phyloP scores from a whole-genome alignment of 2,888 invertebrate genomes.

The Mesochorus sp. region DNA sequence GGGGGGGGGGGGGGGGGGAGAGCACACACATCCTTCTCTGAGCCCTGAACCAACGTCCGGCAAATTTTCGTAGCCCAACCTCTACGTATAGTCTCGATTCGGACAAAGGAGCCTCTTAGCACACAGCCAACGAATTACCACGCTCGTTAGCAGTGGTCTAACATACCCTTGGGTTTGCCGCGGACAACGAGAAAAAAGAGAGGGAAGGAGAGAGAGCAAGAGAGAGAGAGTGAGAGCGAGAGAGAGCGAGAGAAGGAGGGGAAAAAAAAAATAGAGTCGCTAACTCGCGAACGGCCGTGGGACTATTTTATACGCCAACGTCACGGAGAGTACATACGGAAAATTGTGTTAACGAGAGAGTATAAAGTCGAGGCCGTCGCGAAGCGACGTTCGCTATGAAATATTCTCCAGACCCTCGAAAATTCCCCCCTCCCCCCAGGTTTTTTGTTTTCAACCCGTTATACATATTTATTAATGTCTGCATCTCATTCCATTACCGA shows the following conservation, averaged over 20 bases:
- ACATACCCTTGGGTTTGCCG: conserved; percentile 60
- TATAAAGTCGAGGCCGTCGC: conserved; percentile 15
- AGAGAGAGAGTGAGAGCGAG: not conserved
- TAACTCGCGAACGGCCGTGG: conserved; percentile 51
- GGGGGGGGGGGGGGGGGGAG: not conserved
- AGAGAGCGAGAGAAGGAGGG: not conserved
- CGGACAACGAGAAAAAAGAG: too few relatives aligned
- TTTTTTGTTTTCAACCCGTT: conserved; percentile 10
- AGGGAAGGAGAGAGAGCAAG: too few relatives aligned
- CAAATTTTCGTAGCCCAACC: conserved; percentile 35
- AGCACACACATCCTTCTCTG: not conserved
- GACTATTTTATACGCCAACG: conserved; percentile 39
- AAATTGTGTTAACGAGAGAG: conserved; percentile 63
- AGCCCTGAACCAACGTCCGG: conserved; percentile 17
- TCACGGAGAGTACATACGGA: conserved; percentile 34
- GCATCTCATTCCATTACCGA: not conserved
- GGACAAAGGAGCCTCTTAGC: conserved; percentile 63
- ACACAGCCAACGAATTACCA: conserved; percentile 63
- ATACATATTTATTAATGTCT: conserved; percentile 51
- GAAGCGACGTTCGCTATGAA: conserved; percentile 22
- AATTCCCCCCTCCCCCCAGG: not conserved
- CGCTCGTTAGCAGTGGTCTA: conserved; percentile 64
- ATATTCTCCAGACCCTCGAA: not conserved
- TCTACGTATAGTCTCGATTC: conserved; percentile 41
- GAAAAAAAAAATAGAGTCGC: conserved; percentile 44